Evolutionary conservation across 2,113 vertebrate species (phyloP).

Genomic region (Kryptolebias marmoratus): DNA sequence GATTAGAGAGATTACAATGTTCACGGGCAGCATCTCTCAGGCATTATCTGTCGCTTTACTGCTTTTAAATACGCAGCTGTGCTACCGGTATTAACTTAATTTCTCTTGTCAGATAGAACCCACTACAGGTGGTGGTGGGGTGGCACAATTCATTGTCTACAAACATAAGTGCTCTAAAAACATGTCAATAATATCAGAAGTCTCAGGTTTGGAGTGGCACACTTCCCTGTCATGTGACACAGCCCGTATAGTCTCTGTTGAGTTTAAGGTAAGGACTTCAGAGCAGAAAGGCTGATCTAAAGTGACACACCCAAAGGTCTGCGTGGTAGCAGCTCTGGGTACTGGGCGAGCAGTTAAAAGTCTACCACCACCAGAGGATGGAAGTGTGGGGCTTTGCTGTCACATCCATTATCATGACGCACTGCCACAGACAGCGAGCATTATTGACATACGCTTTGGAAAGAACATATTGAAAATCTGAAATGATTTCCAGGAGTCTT

Average conservation of each 20-base stretch:
- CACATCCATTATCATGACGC: conserved; percentile 33
- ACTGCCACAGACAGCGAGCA: conserved; percentile 24
- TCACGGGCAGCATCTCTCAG: conserved; percentile 54
- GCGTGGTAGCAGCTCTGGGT: conserved; percentile 43
- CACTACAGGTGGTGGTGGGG: conserved; percentile 30
- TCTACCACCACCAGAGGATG: conserved; percentile 38
- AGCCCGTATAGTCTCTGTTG: conserved; percentile 37
- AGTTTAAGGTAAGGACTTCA: conserved; percentile 15
- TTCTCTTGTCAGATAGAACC: conserved; percentile 61
- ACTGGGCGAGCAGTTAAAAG: conserved; percentile 37
- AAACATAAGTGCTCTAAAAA: conserved; percentile 72
- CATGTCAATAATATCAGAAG: conserved; percentile 41
- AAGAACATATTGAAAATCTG: conserved; percentile 49
- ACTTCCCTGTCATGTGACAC: conserved; percentile 44
- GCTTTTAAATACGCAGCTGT: conserved; percentile 50
- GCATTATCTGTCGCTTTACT: conserved; percentile 47
- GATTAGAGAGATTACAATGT: conserved; percentile 33
- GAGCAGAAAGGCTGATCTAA: conserved; percentile 67
- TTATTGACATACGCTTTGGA: conserved; percentile 69
- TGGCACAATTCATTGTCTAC: conserved; percentile 60
- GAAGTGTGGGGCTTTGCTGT: conserved; percentile 44
- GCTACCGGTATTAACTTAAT: conserved; percentile 51
- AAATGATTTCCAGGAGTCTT: conserved; percentile 41
- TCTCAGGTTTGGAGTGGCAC: conserved; percentile 59
- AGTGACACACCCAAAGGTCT: conserved; percentile 55